Base-by-base conservation (phyloP, 2,113 vertebrate species). In the Rutilus rutilus region DNA sequence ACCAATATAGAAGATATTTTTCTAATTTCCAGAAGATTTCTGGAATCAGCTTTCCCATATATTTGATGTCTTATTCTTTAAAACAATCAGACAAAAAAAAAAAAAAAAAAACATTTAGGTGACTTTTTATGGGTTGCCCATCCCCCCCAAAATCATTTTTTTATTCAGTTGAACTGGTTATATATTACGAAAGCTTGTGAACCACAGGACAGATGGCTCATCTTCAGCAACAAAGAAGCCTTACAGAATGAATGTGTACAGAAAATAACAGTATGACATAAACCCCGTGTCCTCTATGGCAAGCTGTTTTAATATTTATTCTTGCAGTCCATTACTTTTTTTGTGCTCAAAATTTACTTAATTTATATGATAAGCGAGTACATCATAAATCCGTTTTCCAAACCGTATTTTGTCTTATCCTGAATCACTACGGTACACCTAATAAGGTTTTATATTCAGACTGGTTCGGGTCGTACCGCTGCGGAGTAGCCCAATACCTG, bases 151-250 rank as follows among this genome's bases (percentile, higher is more conserved):
- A 30, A 65, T 5, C 0, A 6, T 15, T 15, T 82, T 67, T 82
- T 67, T 52, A 12, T 67, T 17, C 45, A 82, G 0, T 2, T n/a
- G 67, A 36, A 52, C 80, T 36, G 45, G 39, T 27, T 64, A 30
- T 79, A 33, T 23, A 36, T 82, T 52, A 33, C 0, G 27, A 69
- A 82, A 69, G 27, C 25, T 50, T 67, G 64, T 82, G 27, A 67
- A 52, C 62, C 62, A 47, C 60, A 33, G 62, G 42, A 82, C 62
- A 82, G 62, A 50, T 52, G 42, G 60, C 42, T 65, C 42, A 82
- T 82, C 42, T 54, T 82, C 19, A n/a, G 19, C 80, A 82, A 82
- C 80, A 82, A 52, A 54, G 25, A 33, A 54, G 45, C 80, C 62
- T 47, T 82, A 82, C 50, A 39, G 45, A 33, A 39, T 33, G 12